Evolutionary conservation across 2,113 vertebrate species (phyloP).

Genomic region (Elgaria multicarinata): DNA sequence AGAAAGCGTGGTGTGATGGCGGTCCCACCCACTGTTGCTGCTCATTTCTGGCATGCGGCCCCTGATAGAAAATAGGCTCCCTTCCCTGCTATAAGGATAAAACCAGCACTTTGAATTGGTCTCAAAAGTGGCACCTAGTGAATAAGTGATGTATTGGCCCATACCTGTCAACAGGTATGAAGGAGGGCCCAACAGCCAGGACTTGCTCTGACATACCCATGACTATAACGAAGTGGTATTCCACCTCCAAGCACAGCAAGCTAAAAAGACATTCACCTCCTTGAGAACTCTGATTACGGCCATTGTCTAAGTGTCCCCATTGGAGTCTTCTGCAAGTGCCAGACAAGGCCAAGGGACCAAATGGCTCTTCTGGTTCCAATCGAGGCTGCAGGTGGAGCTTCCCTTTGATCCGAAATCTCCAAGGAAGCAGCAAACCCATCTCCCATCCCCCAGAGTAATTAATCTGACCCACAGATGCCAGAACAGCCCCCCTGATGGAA

Average conservation of each 20-base stretch:
- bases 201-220: not conserved
- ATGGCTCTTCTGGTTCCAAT: not conserved
- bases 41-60: no score
- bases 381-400: not conserved
- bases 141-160: not conserved
- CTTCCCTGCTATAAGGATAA: not conserved
- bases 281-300: fast-evolving
- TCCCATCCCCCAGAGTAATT: not conserved
- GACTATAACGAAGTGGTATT: not conserved
- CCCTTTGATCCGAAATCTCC: not conserved
- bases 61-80: not conserved
- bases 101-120: not conserved
- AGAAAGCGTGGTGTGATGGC: not conserved
- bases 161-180: not conserved
- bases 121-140: not conserved
- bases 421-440: not conserved
- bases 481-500: not conserved
- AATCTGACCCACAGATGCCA: conserved; percentile 6
- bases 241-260: not conserved
- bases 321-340: not conserved
- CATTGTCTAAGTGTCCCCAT: no score
- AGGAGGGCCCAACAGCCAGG: not conserved
- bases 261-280: not conserved
- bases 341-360: not conserved
- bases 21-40: no score